Evolutionary conservation across 2,113 vertebrate species (phyloP), one percentile per base, ranked within the genome.

Genomic region (Peromyscus maniculatus): DNA sequence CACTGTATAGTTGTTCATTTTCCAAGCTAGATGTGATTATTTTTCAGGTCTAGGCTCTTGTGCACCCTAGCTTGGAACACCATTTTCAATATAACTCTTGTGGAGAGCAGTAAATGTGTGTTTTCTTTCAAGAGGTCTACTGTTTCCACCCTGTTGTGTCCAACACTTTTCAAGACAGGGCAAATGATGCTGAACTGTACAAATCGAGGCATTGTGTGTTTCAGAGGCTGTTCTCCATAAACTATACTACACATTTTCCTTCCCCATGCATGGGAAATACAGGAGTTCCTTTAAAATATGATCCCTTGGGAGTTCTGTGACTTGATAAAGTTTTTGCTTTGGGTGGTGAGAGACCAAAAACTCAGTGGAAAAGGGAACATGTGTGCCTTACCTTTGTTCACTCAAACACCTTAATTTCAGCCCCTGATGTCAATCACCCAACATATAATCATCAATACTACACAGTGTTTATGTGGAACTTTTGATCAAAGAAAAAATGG

Each of bases 151-250:
- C 55, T 95, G 80, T 36, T 21, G 13, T 91, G 93, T 49, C 87
- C 69, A 82, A 9, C 13, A 57, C 57, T 46, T 94, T 87, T 31
- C 46, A 89, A 36, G 21, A 78, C 67, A 82, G 86, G 72, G 59
- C 7, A 97, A 89, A 91, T 69, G 33, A 90, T 66, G 88, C 49
- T 75, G 62, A 57, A 33, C 74, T 66, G 9, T 71, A 49, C 64
- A 87, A 90, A 96, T 57, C 69, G 55, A 79, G 43, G 87, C 46
- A 96, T 62, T 92, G 46, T 77, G 55, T 91, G 62, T 94, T 91
- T 21, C 84, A 71, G 78, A 87, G 49, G 64, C 33, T 66, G 43
- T 80, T 88, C 33, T 94, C 75, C 52, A 39, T 28, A 93, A 46
- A 89, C 55, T 46, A 24, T 49, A 10, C 64, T 13, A 84, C 49